phyloP scores from a whole-genome alignment of 2,888 invertebrate genomes.

The Hermaeophaga mercurialis region DNA sequence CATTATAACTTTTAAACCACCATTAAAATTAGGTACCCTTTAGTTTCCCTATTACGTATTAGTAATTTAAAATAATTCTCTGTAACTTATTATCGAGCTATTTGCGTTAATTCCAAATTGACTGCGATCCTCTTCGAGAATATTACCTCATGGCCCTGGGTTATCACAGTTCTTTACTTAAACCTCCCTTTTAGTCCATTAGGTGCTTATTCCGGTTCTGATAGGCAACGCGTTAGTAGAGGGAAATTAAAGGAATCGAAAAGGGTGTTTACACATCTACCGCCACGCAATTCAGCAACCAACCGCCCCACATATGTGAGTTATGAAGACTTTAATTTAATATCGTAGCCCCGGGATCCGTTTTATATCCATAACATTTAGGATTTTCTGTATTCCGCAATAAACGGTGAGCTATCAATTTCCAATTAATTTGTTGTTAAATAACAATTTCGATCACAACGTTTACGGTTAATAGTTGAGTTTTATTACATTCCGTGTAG shows the following conservation, averaged over 20 bases:
- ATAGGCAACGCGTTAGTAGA: not conserved
- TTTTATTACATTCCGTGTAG: too few relatives aligned
- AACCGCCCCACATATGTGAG: conserved; percentile 7
- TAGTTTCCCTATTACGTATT: too few relatives aligned
- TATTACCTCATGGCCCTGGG: conserved; percentile 12
- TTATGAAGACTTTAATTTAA: conserved; percentile 14
- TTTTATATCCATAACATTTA: conserved; percentile 13
- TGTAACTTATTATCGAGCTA: too few relatives aligned
- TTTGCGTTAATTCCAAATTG: too few relatives aligned
- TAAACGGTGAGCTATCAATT: conserved; percentile 16
- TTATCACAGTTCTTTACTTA: conserved; percentile 19
- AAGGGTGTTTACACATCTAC: conserved; percentile 11
- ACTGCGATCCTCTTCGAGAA: conserved; percentile 15
- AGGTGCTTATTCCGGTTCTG: conserved; percentile 20
- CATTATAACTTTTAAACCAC: too few relatives aligned
- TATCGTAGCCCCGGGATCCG: conserved; percentile 19
- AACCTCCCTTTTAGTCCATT: conserved; percentile 22
- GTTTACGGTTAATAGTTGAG: not conserved
- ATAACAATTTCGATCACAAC: conserved; percentile 1
- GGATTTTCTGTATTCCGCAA: conserved; percentile 6
- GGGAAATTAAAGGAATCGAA: conserved; percentile 13
- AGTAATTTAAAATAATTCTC: too few relatives aligned
- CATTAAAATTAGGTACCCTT: too few relatives aligned
- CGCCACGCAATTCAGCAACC: conserved; percentile 5
- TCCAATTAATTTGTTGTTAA: conserved; percentile 10